Percentiles rank a stretch among this genome's conserved stretches.
Conservation (phyloP, 2,113 vertebrate genomes). For the Bubo blakistoni region DNA sequence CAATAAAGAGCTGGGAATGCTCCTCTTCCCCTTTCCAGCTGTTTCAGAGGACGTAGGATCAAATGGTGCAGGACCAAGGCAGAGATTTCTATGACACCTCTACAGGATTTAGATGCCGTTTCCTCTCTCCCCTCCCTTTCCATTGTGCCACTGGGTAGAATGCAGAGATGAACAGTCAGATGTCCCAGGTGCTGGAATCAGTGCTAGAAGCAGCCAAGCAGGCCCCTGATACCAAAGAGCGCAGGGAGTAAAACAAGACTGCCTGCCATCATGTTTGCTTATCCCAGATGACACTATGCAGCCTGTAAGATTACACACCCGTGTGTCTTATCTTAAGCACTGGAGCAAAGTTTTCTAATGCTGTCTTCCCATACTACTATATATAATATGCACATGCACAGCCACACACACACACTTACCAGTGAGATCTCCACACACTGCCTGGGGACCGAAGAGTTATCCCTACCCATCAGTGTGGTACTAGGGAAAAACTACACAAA, state of each 20-base stretch:
- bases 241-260: background rate
- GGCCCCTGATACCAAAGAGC: background rate
- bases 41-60: background rate
- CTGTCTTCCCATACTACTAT: background rate
- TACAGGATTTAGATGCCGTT: background rate
- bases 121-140: background rate
- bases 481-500: background rate
- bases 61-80: background rate
- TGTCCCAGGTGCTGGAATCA: background rate
- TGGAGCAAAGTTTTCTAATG: background rate
- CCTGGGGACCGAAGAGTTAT: background rate
- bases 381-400: background rate
- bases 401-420: background rate
- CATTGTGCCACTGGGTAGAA: background rate
- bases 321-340: background rate
- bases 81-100: background rate
- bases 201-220: background rate
- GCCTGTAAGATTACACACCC: background rate
- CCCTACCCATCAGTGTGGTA: background rate
- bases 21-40: background rate
- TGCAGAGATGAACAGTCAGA: background rate
- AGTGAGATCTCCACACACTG: background rate
- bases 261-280: background rate
- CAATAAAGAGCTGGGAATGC: background rate
- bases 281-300: background rate